Base-by-base conservation (phyloP, 1,140 invertebrate species). In the Drosophila tristis region DNA sequence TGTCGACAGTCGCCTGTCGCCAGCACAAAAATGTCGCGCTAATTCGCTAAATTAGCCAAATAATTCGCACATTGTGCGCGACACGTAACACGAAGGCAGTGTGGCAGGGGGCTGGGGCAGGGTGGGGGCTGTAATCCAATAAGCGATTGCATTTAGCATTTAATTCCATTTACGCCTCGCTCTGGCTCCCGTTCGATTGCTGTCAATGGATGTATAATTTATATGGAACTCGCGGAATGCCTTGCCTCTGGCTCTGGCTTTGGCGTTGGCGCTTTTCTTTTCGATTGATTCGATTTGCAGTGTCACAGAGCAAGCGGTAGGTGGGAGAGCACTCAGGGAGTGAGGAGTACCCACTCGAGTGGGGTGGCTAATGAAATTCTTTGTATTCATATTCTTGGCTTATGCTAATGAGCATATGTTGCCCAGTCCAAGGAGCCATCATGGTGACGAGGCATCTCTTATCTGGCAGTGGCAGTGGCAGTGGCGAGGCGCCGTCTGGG, bases 131-230 rank as follows among this genome's bases (percentile, higher is more conserved):
- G 86, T 86, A 86, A 86, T 86, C 82, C 84, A 86, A 87, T 86
- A 86, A 89, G 77, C 63, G 78, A 84, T 76, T 87, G 78, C 82
- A 86, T 86, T 81, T 76, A 78, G 82, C 78, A 86, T 86, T 86
- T 86, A 86, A 86, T 86, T 86, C 80, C 84, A 86, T 86, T 86
- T 81, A 78, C 82, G 82, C 82, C 82, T 86, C 82, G 87, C 78
- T 86, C 77, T 64, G 78, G 56, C 62, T 81, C 74, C 72, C 82
- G 81, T 39, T 39, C 35, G 35, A 39, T 39, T 39, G 4, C 35
- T 39, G 35, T 39, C 11, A 39, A 39, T 39, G 35, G 35, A 13
- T 39, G 4, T 13, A 39, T 39, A 39, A 39, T 39, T 39, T 39
- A 13, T 39, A 39, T 35, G 31, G 31, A 3, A 35, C 7, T 35